Base-by-base conservation (phyloP, 1,140 invertebrate species). In the Pachyrhynchus sulphureomaculatus region DNA sequence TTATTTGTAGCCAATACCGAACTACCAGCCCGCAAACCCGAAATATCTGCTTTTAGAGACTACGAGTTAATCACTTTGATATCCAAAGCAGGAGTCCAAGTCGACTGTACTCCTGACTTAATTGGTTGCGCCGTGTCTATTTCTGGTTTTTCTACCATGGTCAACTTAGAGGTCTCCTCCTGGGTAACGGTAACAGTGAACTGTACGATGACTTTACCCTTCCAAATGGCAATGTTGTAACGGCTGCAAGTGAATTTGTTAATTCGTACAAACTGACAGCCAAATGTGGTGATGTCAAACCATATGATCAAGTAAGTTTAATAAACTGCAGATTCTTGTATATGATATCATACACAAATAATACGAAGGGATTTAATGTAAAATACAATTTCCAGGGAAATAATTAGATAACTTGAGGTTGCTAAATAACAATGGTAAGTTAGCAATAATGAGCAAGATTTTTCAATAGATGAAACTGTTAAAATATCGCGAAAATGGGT, bases 121-220 rank as follows among this genome's bases (percentile, higher is more conserved):
- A 76, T 86, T 75, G 77, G 86, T 29, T 91, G 89, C 71, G 79
- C 81, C 60, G 62, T 93, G 4, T 75, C 79, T 65, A 79, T 91
- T 0, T 84, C 84, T 69, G 91, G 88, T n/a, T 91, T 84, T n/a
- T n/a, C 78, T 93, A 95, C 75, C 86, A 88, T 45, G 90, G 88
- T 57, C 92, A 90, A 73, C 79, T 89, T 0, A 86, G 88, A 17
- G 94, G 95, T 68, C 81, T 98, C 17, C n/a, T n/a, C n/a, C 79
- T 96, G 4, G 94, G 93, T 63, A 91, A 91, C 64, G 90, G 88
- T 33, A 93, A 96, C 80, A 87, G 91, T 66, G 95, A 97, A 72
- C 84, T 84, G 4, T 89, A 81, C 70, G 92, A 96, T 71, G 95
- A 96, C 72, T 87, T 87, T 66, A 83, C 83, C 23, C 71, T 87